phyloP scores from a whole-genome alignment of 2,113 vertebrate species.

The Grammomys dolichurus region DNA sequence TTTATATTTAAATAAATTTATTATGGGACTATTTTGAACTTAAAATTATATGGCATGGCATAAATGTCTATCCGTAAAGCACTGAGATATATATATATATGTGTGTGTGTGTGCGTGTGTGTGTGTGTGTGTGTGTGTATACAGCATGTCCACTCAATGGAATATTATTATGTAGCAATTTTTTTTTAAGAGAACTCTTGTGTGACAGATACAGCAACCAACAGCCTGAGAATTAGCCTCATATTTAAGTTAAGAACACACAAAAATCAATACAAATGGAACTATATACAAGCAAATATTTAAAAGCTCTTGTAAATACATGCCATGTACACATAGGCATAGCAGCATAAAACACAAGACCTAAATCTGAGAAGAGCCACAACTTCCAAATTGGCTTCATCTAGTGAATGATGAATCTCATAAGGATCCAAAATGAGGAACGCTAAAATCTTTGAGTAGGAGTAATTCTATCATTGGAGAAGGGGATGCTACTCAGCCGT shows the following conservation, averaged over 20 bases:
- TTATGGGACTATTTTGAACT: background rate
- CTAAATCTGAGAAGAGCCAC: background rate
- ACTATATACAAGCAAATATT: background rate
- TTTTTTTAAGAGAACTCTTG: background rate
- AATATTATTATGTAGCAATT: background rate
- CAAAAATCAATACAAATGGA: background rate
- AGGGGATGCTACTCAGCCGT: background rate
- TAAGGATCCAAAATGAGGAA: background rate
- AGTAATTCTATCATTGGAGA: background rate
- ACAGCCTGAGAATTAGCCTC: background rate
- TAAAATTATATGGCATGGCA: slow-evolving; percentile 19
- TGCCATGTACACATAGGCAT: background rate
- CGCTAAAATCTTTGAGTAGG: slow-evolving; percentile 13
- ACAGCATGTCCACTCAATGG: background rate
- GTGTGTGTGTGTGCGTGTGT: no score
- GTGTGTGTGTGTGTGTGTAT: no score
- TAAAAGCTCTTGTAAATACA: background rate
- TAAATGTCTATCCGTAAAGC: background rate
- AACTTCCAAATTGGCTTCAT: background rate
- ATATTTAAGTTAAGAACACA: background rate
- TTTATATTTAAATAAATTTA: slow-evolving; percentile 27
- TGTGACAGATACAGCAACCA: background rate
- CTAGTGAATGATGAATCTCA: background rate
- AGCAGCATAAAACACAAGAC: background rate
- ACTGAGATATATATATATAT: background rate